A percentile compares a stretch with the other conserved stretches of the same genome.
These are phyloP conservation scores for Phalloptychus januarius DNA, from an alignment of 2,797 vertebrate species.

Conservation along the genomic window DNA sequence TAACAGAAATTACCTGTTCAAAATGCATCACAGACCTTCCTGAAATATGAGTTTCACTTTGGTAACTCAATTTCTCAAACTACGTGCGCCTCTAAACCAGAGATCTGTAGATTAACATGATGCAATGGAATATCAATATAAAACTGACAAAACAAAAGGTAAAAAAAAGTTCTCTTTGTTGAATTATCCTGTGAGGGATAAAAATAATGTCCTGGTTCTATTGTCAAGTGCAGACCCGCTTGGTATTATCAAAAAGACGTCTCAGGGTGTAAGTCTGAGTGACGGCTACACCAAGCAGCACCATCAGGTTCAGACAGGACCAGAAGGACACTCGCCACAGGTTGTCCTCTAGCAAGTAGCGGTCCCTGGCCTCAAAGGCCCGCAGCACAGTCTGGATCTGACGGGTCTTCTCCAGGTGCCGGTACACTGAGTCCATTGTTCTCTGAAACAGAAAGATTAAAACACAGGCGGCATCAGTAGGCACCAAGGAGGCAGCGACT, in stretches of 20 bases:
- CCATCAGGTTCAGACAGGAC: slow-evolving; percentile 84
- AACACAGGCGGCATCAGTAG: background rate
- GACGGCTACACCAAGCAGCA: slow-evolving; percentile 83
- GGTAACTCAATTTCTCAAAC: background rate
- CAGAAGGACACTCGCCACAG: slow-evolving; percentile 89
- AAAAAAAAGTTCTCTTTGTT: background rate
- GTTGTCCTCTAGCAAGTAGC: slow-evolving; percentile 89
- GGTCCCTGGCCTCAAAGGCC: slow-evolving; percentile 87
- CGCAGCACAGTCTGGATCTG: slow-evolving; percentile 82
- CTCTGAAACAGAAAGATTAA: slow-evolving; percentile 64
- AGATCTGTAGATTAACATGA: background rate
- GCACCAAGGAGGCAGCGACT: background rate
- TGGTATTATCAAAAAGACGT: slow-evolving; percentile 83
- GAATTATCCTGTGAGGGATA: background rate
- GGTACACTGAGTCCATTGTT: slow-evolving; percentile 80
- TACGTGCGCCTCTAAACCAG: background rate
- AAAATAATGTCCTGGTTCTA: background rate
- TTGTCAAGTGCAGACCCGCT: slow-evolving; percentile 70
- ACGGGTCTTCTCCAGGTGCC: slow-evolving; percentile 81
- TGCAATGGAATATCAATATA: background rate
- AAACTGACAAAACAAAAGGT: background rate
- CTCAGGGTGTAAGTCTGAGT: slow-evolving; percentile 86
- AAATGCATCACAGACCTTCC: background rate
- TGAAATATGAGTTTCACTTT: background rate
- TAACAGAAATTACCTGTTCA: background rate